Conservation (phyloP, 2,113 vertebrate genomes). For the Clupea harengus region DNA sequence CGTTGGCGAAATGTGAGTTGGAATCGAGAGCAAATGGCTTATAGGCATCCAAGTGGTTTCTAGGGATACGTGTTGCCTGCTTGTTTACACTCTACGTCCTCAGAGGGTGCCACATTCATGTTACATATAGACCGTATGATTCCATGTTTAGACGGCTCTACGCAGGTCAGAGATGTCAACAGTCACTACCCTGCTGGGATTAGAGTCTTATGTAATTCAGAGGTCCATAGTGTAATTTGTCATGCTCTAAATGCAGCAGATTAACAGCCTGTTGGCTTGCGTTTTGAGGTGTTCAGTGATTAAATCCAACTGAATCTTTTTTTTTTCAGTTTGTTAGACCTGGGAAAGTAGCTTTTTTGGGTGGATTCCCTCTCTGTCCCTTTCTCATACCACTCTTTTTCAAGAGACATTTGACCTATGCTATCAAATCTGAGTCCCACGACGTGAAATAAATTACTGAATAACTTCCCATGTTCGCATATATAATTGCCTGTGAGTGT, state of each 20-base stretch:
- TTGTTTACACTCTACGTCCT: neutral
- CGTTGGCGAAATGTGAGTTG: neutral
- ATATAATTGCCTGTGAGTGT: conserved; percentile 1
- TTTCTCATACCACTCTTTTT: neutral
- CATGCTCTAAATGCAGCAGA: neutral
- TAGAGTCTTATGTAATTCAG: neutral
- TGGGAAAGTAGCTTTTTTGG: neutral
- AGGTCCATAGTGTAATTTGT: neutral
- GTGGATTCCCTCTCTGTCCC: neutral
- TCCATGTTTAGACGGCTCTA: neutral
- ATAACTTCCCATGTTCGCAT: neutral
- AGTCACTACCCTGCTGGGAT: neutral
- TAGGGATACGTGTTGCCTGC: neutral
- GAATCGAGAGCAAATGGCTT: conserved; percentile 5
- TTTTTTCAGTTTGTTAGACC: neutral
- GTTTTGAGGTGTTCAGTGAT: neutral
- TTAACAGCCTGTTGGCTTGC: neutral
- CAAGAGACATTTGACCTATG: neutral
- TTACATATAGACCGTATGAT: neutral
- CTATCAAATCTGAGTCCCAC: neutral
- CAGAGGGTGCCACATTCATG: neutral
- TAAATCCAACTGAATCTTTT: neutral
- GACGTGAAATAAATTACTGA: neutral
- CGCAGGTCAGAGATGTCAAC: neutral
- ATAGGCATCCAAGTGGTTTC: conserved; percentile 34